phyloP scores from a whole-genome alignment of 1,140 invertebrate species.

The Macrosteles quadrilineatus region DNA sequence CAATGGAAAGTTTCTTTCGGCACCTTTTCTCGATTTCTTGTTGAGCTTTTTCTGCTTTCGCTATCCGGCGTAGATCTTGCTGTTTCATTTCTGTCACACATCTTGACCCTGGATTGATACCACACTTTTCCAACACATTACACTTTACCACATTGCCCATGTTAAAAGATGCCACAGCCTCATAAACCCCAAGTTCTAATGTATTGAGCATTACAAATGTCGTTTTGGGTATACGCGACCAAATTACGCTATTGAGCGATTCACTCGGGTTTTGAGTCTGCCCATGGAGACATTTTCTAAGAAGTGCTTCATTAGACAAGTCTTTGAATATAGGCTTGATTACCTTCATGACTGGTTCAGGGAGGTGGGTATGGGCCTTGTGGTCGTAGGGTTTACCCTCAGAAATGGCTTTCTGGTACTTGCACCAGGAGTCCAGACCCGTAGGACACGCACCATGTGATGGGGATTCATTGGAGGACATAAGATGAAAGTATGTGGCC shows the following conservation, averaged over 20 bases:
- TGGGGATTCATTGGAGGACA: not conserved
- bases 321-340: slow-evolving; percentile 25
- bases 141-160: slow-evolving; percentile 9
- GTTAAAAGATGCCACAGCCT: slow-evolving; percentile 13
- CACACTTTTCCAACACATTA: not conserved
- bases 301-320: slow-evolving; percentile 9
- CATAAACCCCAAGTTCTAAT: slow-evolving; percentile 38
- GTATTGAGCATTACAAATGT: slow-evolving; percentile 35
- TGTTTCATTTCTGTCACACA: not conserved
- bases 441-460: not conserved
- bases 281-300: slow-evolving; percentile 34
- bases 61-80: not conserved
- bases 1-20: not conserved
- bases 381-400: not conserved
- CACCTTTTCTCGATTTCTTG: slow-evolving; percentile 15
- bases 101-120: not conserved
- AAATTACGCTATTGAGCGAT: too few relatives aligned
- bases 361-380: too few relatives aligned
- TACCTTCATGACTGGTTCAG: not conserved
- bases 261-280: slow-evolving; percentile 40
- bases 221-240: slow-evolving; percentile 40
- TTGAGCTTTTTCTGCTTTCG: not conserved
- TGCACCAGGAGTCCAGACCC: slow-evolving; percentile 4
- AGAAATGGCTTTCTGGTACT: slow-evolving; percentile 10
- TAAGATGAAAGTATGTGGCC: slow-evolving; percentile 22